Evolutionary conservation across 2,113 vertebrate species (phyloP), one percentile per base, ranked within the genome.

Genomic region (Cephalopholis sonnerati): DNA sequence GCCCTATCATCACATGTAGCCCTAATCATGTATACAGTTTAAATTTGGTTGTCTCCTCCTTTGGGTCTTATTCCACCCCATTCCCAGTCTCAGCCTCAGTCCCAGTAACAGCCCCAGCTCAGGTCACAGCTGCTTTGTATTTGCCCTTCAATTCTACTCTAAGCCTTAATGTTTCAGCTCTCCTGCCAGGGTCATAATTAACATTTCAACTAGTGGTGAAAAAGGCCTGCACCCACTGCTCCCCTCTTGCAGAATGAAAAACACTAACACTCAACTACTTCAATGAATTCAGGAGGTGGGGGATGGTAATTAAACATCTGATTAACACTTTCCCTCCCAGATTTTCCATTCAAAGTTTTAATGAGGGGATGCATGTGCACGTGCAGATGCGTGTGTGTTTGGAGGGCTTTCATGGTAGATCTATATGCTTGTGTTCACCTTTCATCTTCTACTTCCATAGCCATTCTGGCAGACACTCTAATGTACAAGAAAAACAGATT

Each of bases 121-220:
- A 67, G 68, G 79, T 91, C 91, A 91, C 96, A 96, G 96, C 95
- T 97, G 96, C 94, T 97, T 96, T 94, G 74, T 94, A 95, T 96
- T 97, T 96, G 96, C 92, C 93, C 94, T 91, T 93, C 96, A 93
- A 89, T 92, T 96, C 94, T 93, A 89, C 92, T 95, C 94, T 93
- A 95, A 95, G 93, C 92, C 87, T 87, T 82, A 12, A 76, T 77
- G 84, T 89, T 95, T 96, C 94, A 93, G 96, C 96, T 96, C 95
- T 96, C 93, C 91, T 95, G 96, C 93, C 93, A 95, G 94, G 93
- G 71, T 94, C 93, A 87, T 96, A 96, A 96, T 96, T 96, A 96
- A 95, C 95, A 96, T 96, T 96, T 96, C 95, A 96, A 90, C 93
- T 94, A 85, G 95, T 94, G 95, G 95, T 93, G 88, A 81, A 82